phyloP scores from a whole-genome alignment of 1,140 invertebrate genomes.

The Tigriopus japonicus region DNA sequence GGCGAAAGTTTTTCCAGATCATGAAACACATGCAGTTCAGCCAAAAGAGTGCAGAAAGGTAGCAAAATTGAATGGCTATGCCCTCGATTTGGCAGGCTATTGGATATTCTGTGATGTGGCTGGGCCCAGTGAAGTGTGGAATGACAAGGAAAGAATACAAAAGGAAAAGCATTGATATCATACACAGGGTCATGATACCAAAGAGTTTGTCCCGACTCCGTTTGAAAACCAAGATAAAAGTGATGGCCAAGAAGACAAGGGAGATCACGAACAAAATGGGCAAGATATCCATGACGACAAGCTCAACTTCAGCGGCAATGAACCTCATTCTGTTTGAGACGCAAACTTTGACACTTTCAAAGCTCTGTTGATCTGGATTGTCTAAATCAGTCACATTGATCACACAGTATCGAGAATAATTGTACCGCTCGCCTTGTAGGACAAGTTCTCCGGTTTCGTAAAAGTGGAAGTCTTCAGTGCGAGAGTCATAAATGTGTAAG shows the following conservation, averaged over 20 bases:
- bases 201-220: not conserved
- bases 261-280: not conserved
- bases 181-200: slow-evolving; percentile 4
- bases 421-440: too few species aligned
- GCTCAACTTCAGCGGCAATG: too few species aligned
- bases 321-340: too few species aligned
- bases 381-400: too few species aligned
- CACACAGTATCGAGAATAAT: too few species aligned
- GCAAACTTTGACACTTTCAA: too few species aligned
- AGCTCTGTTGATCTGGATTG: too few species aligned
- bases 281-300: not conserved
- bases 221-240: not conserved
- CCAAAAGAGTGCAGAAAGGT: slow-evolving; percentile 1
- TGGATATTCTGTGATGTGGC: not conserved
- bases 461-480: too few species aligned
- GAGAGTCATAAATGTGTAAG: too few species aligned
- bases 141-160: slow-evolving; percentile 3
- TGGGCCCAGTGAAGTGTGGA: not conserved
- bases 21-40: not conserved
- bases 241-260: not conserved
- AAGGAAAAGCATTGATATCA: slow-evolving; percentile 1
- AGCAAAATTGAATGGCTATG: not conserved
- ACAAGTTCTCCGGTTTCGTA: too few species aligned
- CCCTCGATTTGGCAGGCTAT: not conserved
- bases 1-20: not conserved